phyloP scores from a whole-genome alignment of 2,113 vertebrate species.

The Electrona antarctica region DNA sequence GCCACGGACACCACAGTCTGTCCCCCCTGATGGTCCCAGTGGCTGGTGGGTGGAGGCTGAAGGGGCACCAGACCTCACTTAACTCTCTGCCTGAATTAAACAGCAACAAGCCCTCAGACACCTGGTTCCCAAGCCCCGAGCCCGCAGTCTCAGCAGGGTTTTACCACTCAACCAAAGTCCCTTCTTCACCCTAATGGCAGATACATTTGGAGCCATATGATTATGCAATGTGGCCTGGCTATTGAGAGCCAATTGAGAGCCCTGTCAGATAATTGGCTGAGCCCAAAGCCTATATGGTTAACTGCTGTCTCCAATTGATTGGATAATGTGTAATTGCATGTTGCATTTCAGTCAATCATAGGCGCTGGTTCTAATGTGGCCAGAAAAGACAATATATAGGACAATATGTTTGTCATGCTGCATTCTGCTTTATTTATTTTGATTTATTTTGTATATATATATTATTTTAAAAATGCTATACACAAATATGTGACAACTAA shows the following conservation, averaged over 20 bases:
- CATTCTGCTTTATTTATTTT: conserved; percentile 25
- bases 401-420: conserved; percentile 51
- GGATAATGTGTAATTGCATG: conserved; percentile 73
- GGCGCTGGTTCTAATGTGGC: conserved; percentile 45
- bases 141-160: conserved; percentile 4
- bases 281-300: conserved; percentile 62
- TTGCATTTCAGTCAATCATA: conserved; percentile 65
- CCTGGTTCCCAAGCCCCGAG: conserved; percentile 30
- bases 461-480: too few species aligned
- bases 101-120: conserved; percentile 39
- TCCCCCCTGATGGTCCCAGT: conserved; percentile 38
- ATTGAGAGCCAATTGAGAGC: conserved; percentile 52
- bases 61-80: conserved; percentile 32
- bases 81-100: conserved; percentile 17
- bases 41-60: not conserved
- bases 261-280: conserved; percentile 64
- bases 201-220: conserved; percentile 36
- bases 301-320: conserved; percentile 68
- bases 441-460: too few species aligned
- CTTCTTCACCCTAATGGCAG: conserved; percentile 32
- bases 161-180: conserved; percentile 2
- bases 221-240: conserved; percentile 49
- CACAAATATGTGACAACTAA: too few species aligned
- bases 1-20: conserved; percentile 45
- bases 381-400: conserved; percentile 23